Percentiles rank a stretch among this genome's conserved stretches.
Conservation (phyloP, 2,888 invertebrate species). For the Aelia acuminata region DNA sequence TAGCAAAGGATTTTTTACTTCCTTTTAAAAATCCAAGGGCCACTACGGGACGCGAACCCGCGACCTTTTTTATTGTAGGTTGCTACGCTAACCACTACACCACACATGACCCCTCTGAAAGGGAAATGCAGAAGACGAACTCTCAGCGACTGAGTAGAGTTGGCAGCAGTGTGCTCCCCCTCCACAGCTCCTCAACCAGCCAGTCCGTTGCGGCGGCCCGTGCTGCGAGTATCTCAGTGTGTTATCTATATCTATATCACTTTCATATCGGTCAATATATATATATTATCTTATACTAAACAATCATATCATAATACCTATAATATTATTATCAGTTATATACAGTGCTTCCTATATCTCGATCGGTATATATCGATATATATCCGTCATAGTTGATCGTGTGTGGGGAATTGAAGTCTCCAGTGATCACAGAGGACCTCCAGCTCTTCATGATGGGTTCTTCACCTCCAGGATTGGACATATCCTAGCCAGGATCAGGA, state of each 20-base stretch:
- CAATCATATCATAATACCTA: background rate
- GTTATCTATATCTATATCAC: background rate
- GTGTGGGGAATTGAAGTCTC: conserved; percentile 47
- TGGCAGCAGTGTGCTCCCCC: conserved; percentile 10
- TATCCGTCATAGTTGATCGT: background rate
- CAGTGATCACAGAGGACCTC: background rate
- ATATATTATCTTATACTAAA: background rate
- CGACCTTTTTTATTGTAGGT: too few relatives aligned
- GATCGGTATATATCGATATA: too few relatives aligned
- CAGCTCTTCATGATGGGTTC: background rate
- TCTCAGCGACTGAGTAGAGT: background rate
- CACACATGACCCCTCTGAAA: too few relatives aligned
- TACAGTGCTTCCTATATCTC: background rate
- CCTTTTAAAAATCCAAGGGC: too few relatives aligned
- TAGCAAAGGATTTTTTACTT: too few relatives aligned
- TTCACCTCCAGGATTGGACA: background rate
- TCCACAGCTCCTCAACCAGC: background rate
- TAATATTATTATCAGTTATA: background rate
- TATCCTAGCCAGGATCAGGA: background rate
- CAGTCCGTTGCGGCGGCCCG: conserved; percentile 10
- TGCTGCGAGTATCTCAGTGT: background rate
- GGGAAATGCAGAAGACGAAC: background rate
- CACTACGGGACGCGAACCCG: too few relatives aligned
- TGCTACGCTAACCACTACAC: too few relatives aligned
- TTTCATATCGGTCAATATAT: background rate